Evolutionary conservation across 2,797 vertebrate genomes (phyloP), one percentile per base, ranked within the genome.

Genomic region (Enteromius trimaculatus): DNA sequence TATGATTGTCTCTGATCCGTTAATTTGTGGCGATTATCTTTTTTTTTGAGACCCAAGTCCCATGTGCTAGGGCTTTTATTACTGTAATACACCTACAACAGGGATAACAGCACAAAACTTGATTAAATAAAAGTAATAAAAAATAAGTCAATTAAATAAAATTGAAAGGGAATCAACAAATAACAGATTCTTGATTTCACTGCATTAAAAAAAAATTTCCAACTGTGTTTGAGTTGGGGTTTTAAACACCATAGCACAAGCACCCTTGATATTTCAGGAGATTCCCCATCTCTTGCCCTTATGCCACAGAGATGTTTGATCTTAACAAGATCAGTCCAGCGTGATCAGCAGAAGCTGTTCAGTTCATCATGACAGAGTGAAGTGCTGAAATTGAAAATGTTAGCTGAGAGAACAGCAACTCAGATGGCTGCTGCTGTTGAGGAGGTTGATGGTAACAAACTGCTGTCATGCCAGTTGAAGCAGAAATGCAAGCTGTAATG

Each of bases 341-440:
- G 8, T 77, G 81, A 77, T 77, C 49, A 68, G 71, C 37, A 76
- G 37, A 78, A 83, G 26, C 29, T 19, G 0, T n/a, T 70, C 39
- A 77, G 75, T 70, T 83, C 65, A 49, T 70, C 53, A 14, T 77
- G 81, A 83, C 64, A 68, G 81, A 3, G 37, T 60, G 81, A 83
- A 58, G 62, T 29, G 39, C 47, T 62, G 65, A 78, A 69, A 78
- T 62, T 69, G 65, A 78, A 83, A 77, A 49, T 82, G 62, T 82
- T 44, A 66, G 44, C 66, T 69, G 53, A 78, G 21, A 78, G 47
- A 42, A 39, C 21, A 64, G 42, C 21, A 55, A 23, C 26, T 66
- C n/a, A 26, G 47, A 68, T 75, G 62, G 72, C 31, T 11, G 26
- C 11, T 42, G 26, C 60, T 49, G 31, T 62, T 19, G n/a, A 74